These are phyloP conservation scores for Euwallacea fornicatus DNA, from an alignment of 1,140 invertebrate genomes.

Conservation along the genomic window DNA sequence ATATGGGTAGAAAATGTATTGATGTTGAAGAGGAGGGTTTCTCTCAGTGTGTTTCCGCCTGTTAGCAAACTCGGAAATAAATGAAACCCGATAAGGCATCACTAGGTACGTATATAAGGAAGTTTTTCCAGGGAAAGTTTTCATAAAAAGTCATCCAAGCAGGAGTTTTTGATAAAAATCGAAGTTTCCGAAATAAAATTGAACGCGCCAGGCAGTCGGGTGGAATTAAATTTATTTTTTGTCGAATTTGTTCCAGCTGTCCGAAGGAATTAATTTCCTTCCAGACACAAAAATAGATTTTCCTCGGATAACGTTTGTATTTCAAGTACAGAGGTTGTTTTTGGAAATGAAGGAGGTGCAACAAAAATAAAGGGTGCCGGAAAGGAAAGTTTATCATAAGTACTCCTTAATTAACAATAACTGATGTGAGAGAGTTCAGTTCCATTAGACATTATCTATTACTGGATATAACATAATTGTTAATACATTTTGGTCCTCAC, in stretches of 20 bases:
- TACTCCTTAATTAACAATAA: not conserved
- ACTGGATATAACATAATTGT: no score
- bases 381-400: not conserved
- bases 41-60: no score
- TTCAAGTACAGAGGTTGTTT: not conserved
- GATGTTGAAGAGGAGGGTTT: no score
- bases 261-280: slow-evolving; percentile 23
- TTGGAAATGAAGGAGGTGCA: no score
- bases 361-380: not conserved
- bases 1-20: no score
- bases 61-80: not conserved
- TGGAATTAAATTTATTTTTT: slow-evolving; percentile 28
- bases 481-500: no score
- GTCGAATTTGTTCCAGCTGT: slow-evolving; percentile 27
- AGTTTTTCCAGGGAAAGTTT: not conserved
- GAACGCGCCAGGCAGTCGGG: slow-evolving; percentile 3
- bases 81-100: not conserved
- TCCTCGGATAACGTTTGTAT: slow-evolving; percentile 8
- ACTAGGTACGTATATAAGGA: not conserved
- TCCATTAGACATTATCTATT: no score
- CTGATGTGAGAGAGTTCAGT: no score
- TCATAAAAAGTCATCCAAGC: not conserved
- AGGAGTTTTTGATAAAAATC: slow-evolving; percentile 2
- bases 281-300: not conserved
- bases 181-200: slow-evolving; percentile 21